Evolutionary conservation across 2,888 invertebrate genomes (phyloP), one percentile per base, ranked within the genome.

Genomic region (Anoncus sp.): DNA sequence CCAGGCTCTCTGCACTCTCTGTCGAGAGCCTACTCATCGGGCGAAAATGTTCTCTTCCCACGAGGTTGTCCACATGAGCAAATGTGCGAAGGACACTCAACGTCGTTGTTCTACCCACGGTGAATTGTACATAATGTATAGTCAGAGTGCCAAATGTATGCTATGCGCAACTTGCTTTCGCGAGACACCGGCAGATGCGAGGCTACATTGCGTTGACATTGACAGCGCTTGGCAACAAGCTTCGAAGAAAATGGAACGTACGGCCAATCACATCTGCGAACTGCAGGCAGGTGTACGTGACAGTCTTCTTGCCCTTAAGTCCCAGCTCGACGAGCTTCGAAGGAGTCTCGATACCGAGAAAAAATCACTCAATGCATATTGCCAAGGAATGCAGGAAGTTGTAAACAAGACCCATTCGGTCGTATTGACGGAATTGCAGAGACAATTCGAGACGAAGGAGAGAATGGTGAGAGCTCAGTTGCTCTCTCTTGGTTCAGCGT

Each of bases 11-110:
- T 96, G 96, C 90, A 92, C 92, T 20, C 92, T 92, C 75, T 96
- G 96, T 90, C 92, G 95, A 63, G 95, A 95, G 85, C 94, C 94
- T 84, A 96, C 96, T 0, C 96, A 96, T 86, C 92, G 95, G 81
- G 96, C 96, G 4, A 95, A 95, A 89, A 96, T 96, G 96, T 96
- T 96, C 89, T 93, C 95, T 0, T 92, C 93, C 24, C 96, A 96
- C 87, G 95, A 95, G 79, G 93, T 96, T 16, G 93, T 95, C 16
- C 94, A 94, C 83, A 94, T 96, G 93, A 94, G 95, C 22, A 95
- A 95, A 87, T 94, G 94, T 85, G 92, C 93, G 20, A 94, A 94
- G 84, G 95, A 95, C 87, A 94, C 94, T n/a, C 94, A 94, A 88
- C 92, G 94, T 88, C 94, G 94, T 92, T 95, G 95, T 86, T 91